Percentiles rank a stretch among this genome's conserved stretches.
These are phyloP conservation scores for Helobdella robusta DNA, from an alignment of 2,888 invertebrate species.

Conservation along the genomic window DNA sequence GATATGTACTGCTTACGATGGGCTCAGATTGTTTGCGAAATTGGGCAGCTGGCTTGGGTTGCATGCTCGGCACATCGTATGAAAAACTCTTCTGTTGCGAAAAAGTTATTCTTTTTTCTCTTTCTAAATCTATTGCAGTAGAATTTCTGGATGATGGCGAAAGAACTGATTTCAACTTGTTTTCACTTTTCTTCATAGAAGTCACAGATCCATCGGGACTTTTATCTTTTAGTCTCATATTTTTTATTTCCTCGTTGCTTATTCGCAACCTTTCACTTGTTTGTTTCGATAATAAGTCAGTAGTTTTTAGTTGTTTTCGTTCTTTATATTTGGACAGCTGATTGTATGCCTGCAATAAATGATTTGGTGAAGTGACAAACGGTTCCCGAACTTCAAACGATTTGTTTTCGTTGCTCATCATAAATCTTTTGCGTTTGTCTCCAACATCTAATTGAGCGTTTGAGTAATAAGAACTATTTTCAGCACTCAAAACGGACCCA, in stretches of 20 bases:
- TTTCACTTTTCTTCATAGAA: background rate
- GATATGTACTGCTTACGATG: constrained; percentile 21
- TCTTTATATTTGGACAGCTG: constrained; percentile 12
- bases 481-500: background rate
- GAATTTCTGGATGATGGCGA: constrained; percentile 4
- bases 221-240: constrained; percentile 20
- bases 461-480: background rate
- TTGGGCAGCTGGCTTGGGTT: constrained; percentile 9
- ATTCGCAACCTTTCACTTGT: constrained; percentile 14
- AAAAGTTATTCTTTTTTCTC: constrained; percentile 23
- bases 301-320: background rate
- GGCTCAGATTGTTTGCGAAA: constrained; percentile 30
- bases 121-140: background rate
- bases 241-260: constrained; percentile 20
- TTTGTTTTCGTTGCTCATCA: background rate
- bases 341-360: constrained; percentile 14
- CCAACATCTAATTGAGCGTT: background rate
- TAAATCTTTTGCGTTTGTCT: background rate
- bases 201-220: constrained; percentile 6
- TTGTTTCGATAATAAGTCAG: constrained; percentile 21
- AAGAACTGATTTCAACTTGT: background rate
- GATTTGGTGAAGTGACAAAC: background rate
- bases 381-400: background rate
- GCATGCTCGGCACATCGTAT: constrained; percentile 26
- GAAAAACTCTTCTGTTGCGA: constrained; percentile 31